A percentile compares a stretch with the other conserved stretches of the same genome.
Evolutionary conservation across 1,140 invertebrate species (phyloP).

Genomic region (Protaetia brevitarsis): DNA sequence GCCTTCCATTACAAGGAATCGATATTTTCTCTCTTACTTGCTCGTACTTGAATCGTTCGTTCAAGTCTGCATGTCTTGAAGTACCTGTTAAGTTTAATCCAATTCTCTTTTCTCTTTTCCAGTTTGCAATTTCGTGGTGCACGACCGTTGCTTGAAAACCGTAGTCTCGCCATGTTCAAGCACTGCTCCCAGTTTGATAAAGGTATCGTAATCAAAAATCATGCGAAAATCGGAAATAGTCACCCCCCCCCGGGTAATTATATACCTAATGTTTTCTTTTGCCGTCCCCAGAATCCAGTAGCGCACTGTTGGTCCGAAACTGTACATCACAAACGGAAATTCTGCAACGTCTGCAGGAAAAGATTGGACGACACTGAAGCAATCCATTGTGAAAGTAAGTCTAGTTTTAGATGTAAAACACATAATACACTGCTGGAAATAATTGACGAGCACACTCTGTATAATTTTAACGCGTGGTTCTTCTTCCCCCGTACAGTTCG

Average conservation of each 20-base stretch:
- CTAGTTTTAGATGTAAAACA: constrained; percentile 9
- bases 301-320: constrained; percentile 99
- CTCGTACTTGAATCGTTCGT: no score
- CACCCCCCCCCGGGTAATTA: no score
- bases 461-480: no score
- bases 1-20: no score
- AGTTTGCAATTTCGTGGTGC: constrained; percentile 99
- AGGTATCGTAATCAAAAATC: no score
- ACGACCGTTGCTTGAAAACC: constrained; percentile 96
- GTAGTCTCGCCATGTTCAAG: constrained; percentile 99
- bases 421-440: no score
- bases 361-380: constrained; percentile 92
- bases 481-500: no score
- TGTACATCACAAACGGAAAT: constrained; percentile 93
- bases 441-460: no score
- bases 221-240: no score
- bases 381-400: constrained; percentile 97
- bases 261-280: constrained; percentile 9
- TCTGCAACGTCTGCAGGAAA: constrained; percentile 99
- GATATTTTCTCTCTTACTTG: no score
- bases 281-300: constrained; percentile 86
- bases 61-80: no score
- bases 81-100: not conserved
- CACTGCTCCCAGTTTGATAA: constrained; percentile 95
- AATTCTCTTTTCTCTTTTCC: constrained; percentile 49